phyloP scores from a whole-genome alignment of 2,797 vertebrate genomes.

The Psittacula derbiana region DNA sequence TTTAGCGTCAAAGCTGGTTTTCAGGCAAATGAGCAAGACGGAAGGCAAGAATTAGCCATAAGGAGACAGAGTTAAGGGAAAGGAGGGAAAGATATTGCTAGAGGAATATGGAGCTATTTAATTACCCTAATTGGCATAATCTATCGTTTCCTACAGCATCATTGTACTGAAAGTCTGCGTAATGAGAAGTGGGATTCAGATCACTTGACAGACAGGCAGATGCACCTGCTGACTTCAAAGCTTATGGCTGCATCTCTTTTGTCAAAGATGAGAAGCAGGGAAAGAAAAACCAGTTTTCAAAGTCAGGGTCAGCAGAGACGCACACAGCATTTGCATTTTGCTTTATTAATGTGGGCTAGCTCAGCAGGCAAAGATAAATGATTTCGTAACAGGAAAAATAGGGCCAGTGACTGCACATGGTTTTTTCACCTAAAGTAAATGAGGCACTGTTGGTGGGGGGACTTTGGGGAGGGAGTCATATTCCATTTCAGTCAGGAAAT shows the following conservation, averaged over 20 bases:
- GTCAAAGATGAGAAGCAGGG: not conserved
- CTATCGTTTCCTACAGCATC: not conserved
- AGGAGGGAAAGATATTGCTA: not conserved
- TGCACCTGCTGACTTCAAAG: slow-evolving; percentile 31
- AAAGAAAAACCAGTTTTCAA: slow-evolving; percentile 31
- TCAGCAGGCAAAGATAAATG: slow-evolving; percentile 5
- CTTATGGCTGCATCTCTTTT: not conserved
- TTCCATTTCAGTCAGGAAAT: not conserved
- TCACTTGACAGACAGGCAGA: not conserved
- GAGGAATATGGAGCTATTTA: not conserved
- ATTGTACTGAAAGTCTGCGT: not conserved
- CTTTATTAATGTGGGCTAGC: slow-evolving; percentile 4
- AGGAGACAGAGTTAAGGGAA: not conserved
- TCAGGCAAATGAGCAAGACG: not conserved
- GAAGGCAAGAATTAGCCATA: not conserved
- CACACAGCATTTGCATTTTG: slow-evolving; percentile 24
- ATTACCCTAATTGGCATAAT: not conserved
- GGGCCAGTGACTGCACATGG: not conserved
- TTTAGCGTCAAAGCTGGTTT: not conserved
- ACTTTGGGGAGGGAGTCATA: not conserved
- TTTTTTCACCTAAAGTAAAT: not conserved
- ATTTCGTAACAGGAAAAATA: slow-evolving; percentile 8
- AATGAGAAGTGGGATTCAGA: not conserved
- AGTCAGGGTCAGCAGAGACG: slow-evolving; percentile 6
- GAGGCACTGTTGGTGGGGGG: fast-evolving